phyloP scores from a whole-genome alignment of 2,113 vertebrate genomes.

The Scolopax mira region DNA sequence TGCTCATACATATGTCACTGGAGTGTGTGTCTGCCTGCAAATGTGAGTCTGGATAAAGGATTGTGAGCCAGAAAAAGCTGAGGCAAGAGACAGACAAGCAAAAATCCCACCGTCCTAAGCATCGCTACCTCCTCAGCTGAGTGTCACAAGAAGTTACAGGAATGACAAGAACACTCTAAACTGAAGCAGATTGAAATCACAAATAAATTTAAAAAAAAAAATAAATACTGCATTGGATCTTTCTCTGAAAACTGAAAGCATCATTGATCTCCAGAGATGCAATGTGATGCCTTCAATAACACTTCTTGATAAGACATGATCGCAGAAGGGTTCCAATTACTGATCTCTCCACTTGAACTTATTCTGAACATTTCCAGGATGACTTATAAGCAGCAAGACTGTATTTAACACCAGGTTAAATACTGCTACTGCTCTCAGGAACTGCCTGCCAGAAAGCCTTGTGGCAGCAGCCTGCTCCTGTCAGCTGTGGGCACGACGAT shows the following conservation, averaged over 20 bases:
- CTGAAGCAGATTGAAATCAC: background rate
- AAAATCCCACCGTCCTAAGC: background rate
- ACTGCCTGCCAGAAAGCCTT: background rate
- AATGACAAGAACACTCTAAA: background rate
- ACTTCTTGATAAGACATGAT: background rate
- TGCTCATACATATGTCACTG: background rate
- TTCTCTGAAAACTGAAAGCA: background rate
- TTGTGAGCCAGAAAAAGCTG: fast-evolving
- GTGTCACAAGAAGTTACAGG: background rate
- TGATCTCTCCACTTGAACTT: background rate
- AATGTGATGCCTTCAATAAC: background rate
- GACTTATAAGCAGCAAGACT: background rate
- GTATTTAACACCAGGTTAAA: background rate
- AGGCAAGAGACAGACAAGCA: background rate
- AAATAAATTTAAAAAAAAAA: background rate
- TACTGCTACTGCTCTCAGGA: background rate
- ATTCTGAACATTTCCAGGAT: background rate
- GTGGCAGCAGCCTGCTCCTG: background rate
- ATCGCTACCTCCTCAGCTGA: background rate
- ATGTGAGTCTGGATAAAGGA: background rate
- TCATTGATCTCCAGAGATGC: background rate
- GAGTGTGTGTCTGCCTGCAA: background rate
- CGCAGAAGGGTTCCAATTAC: background rate
- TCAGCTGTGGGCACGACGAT: background rate
- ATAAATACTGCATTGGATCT: background rate